Conservation (phyloP, 2,113 vertebrate species). For the Tilapia sparmanii region DNA sequence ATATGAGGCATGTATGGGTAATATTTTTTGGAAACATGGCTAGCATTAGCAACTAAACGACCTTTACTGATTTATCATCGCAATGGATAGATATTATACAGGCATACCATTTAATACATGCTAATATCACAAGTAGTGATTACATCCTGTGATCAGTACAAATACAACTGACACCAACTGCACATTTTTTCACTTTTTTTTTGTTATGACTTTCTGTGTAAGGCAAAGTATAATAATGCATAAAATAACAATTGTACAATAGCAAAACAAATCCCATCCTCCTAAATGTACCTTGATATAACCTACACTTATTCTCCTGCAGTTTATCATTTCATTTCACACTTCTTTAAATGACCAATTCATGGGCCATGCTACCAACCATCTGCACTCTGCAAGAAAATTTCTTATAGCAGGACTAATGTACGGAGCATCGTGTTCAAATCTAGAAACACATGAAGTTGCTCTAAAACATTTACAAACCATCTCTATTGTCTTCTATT, state of each 20-base stretch:
- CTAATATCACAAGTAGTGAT: neutral
- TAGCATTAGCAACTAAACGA: neutral
- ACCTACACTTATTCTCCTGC: neutral
- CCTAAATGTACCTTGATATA: neutral
- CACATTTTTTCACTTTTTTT: neutral
- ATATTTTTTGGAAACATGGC: neutral
- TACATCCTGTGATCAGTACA: neutral
- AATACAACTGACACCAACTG: neutral
- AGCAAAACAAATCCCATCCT: neutral
- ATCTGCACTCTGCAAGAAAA: neutral
- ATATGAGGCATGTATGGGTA: neutral
- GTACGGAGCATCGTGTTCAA: neutral
- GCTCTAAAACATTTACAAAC: slow-evolving; percentile 13
- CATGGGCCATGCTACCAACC: neutral
- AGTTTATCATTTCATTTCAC: neutral
- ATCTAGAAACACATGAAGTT: neutral
- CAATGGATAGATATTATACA: neutral
- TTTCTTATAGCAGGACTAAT: neutral
- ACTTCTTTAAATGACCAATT: neutral
- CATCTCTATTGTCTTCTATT: neutral
- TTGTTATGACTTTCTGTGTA: neutral
- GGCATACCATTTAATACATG: neutral
- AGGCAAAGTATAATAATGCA: neutral
- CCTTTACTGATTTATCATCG: neutral
- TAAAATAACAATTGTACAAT: neutral